Percentiles rank a stretch among this genome's conserved stretches.
These are phyloP conservation scores for Eurypyga helias DNA, from an alignment of 2,113 vertebrate genomes.

Conservation along the genomic window DNA sequence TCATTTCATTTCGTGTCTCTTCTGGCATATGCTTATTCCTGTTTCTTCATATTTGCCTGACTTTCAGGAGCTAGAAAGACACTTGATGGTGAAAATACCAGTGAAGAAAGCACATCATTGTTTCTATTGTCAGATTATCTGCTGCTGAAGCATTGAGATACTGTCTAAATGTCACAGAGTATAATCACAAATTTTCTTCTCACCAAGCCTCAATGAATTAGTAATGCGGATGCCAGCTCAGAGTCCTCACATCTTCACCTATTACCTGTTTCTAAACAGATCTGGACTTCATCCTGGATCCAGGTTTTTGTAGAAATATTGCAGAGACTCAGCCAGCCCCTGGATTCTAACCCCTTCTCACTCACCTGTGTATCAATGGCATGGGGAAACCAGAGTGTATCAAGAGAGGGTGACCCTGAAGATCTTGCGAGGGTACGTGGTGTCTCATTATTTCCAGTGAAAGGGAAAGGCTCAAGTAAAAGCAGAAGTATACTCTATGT, in stretches of 20 bases:
- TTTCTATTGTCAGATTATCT: constrained; percentile 20
- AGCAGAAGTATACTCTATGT: background rate
- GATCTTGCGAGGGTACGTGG: background rate
- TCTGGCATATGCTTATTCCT: background rate
- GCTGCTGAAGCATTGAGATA: background rate
- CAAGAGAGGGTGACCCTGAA: background rate
- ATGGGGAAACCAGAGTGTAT: rapidly evolving
- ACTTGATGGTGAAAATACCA: background rate
- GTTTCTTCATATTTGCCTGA: constrained; percentile 6
- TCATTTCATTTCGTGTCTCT: background rate
- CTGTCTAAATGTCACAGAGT: background rate
- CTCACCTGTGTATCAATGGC: background rate
- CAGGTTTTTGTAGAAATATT: background rate
- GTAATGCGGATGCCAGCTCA: background rate
- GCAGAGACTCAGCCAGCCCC: background rate
- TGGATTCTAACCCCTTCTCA: background rate
- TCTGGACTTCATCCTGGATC: background rate
- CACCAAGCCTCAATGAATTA: background rate
- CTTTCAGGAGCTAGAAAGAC: constrained; percentile 7
- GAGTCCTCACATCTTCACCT: background rate
- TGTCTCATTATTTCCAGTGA: background rate
- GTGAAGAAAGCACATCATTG: background rate
- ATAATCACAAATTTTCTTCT: background rate
- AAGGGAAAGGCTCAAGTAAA: background rate
- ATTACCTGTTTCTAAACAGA: background rate